These are phyloP conservation scores for Furnarius figulus DNA, from an alignment of 2,113 vertebrate species.

Conservation along the genomic window DNA sequence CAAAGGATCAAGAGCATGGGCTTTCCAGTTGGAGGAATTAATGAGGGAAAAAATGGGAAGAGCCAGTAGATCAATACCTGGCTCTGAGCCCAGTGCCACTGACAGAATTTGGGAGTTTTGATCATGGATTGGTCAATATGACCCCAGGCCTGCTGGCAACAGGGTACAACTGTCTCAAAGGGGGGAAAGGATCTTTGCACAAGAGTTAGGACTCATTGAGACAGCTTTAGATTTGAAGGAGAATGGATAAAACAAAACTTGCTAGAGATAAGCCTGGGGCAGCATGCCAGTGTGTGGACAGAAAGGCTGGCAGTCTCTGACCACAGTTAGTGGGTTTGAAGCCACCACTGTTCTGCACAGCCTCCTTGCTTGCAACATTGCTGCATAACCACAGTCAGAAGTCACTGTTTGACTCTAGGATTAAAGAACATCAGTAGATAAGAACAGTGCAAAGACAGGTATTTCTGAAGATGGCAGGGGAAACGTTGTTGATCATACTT, in stretches of 20 bases:
- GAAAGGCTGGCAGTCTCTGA: not conserved
- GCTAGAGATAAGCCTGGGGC: not conserved
- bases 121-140: not conserved
- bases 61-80: not conserved
- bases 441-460: not conserved
- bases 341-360: not conserved
- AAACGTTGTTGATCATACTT: not conserved
- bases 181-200: not conserved
- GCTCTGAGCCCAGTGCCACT: not conserved
- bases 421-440: not conserved
- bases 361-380: not conserved
- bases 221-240: not conserved
- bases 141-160: not conserved
- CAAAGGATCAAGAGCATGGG: not conserved
- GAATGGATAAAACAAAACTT: not conserved
- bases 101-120: not conserved
- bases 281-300: not conserved
- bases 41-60: not conserved
- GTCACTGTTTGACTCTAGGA: accelerated
- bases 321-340: not conserved
- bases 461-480: not conserved
- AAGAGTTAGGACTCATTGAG: not conserved
- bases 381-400: not conserved
- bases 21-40: not conserved
- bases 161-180: not conserved